Conservation (phyloP, 2,797 vertebrate genomes). For the Sebastes iracundus region DNA sequence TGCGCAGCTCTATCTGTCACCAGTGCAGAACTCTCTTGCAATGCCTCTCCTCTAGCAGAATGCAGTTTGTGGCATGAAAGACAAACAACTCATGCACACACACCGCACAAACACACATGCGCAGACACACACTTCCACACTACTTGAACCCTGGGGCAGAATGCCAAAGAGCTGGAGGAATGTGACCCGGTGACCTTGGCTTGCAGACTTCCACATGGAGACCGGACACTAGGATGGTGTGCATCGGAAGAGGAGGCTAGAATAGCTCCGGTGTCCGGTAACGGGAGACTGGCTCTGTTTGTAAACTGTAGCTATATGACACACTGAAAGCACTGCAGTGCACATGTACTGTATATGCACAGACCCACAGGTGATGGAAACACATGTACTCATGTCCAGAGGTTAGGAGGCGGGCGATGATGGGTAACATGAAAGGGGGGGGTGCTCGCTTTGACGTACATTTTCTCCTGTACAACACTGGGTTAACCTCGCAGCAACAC, state of each 20-base stretch:
- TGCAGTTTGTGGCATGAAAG: constrained; percentile 62
- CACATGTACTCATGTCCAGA: constrained; percentile 50
- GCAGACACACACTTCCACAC: constrained; percentile 60
- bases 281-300: constrained; percentile 79
- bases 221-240: constrained; percentile 75
- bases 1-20: constrained; percentile 42
- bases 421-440: constrained; percentile 2
- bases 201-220: constrained; percentile 80
- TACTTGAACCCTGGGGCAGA: constrained; percentile 78
- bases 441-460: constrained; percentile 20
- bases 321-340: constrained; percentile 52
- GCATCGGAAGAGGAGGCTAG: constrained; percentile 73
- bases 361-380: constrained; percentile 63
- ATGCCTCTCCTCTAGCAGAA: constrained; percentile 53
- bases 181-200: constrained; percentile 83
- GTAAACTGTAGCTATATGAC: constrained; percentile 76
- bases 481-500: constrained; percentile 78
- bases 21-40: constrained; percentile 29
- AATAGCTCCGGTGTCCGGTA: constrained; percentile 82
- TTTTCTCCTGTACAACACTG: constrained; percentile 64
- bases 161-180: constrained; percentile 82
- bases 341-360: constrained; percentile 39
- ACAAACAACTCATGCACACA: constrained; percentile 57
- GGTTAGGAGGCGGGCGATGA: constrained; percentile 15
- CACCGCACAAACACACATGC: constrained; percentile 27